Base-by-base conservation (phyloP, 2,113 vertebrate genomes). In the Leucopsar rothschildi region DNA sequence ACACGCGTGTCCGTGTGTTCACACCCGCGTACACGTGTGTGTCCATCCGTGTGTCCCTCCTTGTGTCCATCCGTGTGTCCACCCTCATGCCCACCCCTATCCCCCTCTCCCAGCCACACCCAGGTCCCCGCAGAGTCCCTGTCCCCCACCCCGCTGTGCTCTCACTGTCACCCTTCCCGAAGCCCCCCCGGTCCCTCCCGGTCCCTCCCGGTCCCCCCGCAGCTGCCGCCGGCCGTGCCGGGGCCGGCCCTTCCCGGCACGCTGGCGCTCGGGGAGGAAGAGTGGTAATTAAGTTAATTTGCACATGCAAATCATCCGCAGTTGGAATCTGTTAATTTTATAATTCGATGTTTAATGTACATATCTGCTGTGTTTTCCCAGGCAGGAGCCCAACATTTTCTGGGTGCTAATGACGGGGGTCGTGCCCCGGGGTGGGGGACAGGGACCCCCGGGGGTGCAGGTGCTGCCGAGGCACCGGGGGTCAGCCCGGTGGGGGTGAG, bases 311-410 rank as follows among this genome's bases (percentile, higher is more conserved):
- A 97, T 97, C 94, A 95, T 81, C 94, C 89, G 76, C 93, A 21
- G 84, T 91, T 95, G 66, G 94, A 95, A 97, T 97, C 95, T 95
- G 96, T 97, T 96, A 97, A 97, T 97, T 97, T 97, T 97, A 93
- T 96, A 96, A 97, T 97, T 97, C 71, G 94, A 92, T 97, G 95
- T 97, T 97, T 97, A 95, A 97, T 93, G 93, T 96, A 96, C 87
- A 91, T 89, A 81, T 92, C 93, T 92, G 90, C 94, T 66, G 70
- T 97, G 96, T 96, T 96, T 97, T 89, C 84, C 78, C 82, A 87
- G 94, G 79, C 93, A 77, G 50, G 88, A 93, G 88, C 73, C 86
- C 91, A 60, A 50, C 73, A 49, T 92, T 96, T 95, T 91, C 91
- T 91, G 89, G 95, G 95, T 78, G 91, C 40, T 95, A 96, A 91